phyloP scores from a whole-genome alignment of 2,888 invertebrate species.

The Dilophus febrilis region DNA sequence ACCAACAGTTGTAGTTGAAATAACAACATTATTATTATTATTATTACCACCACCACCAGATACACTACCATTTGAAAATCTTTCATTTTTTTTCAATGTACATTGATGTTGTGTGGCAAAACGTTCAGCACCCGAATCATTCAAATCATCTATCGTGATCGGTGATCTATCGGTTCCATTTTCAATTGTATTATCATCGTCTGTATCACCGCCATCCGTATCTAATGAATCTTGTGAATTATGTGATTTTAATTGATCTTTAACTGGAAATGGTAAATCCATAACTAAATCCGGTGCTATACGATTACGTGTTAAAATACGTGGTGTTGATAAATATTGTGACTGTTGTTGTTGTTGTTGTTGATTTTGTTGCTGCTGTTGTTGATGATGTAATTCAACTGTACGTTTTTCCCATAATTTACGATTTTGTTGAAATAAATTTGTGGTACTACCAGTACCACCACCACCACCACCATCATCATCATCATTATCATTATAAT shows the following conservation, averaged over 20 bases:
- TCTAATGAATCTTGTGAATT: slow-evolving; percentile 19
- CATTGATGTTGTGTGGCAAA: slow-evolving; percentile 66
- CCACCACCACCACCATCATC: no score
- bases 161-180: slow-evolving; percentile 8
- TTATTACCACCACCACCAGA: background rate
- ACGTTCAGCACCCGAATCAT: slow-evolving; percentile 50
- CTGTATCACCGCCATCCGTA: slow-evolving; percentile 10
- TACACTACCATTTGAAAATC: slow-evolving; percentile 10
- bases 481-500: slow-evolving; percentile 1
- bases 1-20: background rate
- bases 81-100: slow-evolving; percentile 49
- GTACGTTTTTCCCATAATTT: slow-evolving; percentile 45
- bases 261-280: slow-evolving; percentile 50
- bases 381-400: slow-evolving; percentile 35
- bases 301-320: slow-evolving; percentile 20
- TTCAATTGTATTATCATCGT: slow-evolving; percentile 17
- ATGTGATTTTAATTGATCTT: slow-evolving; percentile 17
- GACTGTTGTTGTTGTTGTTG: no score
- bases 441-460: slow-evolving; percentile 4
- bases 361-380: no score
- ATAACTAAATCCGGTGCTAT: slow-evolving; percentile 65
- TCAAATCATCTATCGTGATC: slow-evolving; percentile 34
- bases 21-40: no score
- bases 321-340: slow-evolving; percentile 30
- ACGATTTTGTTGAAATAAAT: slow-evolving; percentile 29